phyloP scores from a whole-genome alignment of 2,888 invertebrate genomes.

The Aproaerema taeniolella region DNA sequence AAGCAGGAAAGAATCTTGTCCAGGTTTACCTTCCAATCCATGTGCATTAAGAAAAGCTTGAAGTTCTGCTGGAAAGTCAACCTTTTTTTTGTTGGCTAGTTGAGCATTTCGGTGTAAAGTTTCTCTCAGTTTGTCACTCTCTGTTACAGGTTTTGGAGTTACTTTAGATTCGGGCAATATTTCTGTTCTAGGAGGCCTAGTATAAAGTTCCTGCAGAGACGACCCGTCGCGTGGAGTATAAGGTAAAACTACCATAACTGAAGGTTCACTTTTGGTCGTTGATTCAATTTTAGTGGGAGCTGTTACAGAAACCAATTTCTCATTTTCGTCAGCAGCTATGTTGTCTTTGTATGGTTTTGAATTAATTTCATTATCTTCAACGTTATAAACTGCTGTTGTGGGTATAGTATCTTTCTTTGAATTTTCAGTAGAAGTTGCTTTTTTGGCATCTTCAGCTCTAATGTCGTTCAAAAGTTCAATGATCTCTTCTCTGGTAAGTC shows the following conservation, averaged over 20 bases:
- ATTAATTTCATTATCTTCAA: constrained; percentile 45
- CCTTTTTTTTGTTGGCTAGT: constrained; percentile 36
- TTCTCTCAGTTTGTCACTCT: constrained; percentile 33
- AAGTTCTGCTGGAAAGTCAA: constrained; percentile 52
- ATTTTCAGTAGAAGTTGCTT: constrained; percentile 35
- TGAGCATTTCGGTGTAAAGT: constrained; percentile 37
- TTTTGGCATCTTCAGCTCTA: constrained; percentile 68
- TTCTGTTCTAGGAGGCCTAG: constrained; percentile 80
- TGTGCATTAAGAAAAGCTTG: constrained; percentile 61
- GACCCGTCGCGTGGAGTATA: constrained; percentile 77
- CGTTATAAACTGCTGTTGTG: constrained; percentile 32
- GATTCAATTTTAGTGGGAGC: constrained; percentile 33
- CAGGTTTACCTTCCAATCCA: constrained; percentile 53
- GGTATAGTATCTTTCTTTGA: constrained; percentile 25
- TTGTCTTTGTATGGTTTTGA: constrained; percentile 29
- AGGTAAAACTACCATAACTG: constrained; percentile 82
- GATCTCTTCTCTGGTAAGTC: constrained; percentile 80
- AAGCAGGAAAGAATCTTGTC: constrained; percentile 56
- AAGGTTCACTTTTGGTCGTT: constrained; percentile 48
- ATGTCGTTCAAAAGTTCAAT: constrained; percentile 82
- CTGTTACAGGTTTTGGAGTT: constrained; percentile 39
- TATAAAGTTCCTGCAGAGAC: constrained; percentile 80
- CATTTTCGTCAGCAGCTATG: constrained; percentile 23
- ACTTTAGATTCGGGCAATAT: constrained; percentile 59
- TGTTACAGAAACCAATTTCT: constrained; percentile 22